These are phyloP conservation scores for Bufotes viridis DNA, from an alignment of 2,797 vertebrate species.

Conservation along the genomic window DNA sequence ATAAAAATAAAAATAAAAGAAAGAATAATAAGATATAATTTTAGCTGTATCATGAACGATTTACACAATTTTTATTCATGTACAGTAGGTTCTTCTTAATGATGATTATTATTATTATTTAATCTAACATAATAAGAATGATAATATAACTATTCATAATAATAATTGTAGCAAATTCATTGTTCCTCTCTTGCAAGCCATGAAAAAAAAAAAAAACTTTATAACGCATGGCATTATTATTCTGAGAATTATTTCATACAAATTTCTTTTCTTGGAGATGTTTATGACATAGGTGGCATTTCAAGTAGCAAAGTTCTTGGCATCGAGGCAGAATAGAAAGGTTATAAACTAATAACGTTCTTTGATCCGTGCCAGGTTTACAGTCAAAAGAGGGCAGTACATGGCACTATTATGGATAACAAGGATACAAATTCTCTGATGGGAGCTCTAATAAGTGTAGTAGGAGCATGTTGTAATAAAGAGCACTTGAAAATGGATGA, in stretches of 20 bases:
- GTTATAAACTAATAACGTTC: constrained; percentile 69
- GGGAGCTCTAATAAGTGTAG: constrained; percentile 77
- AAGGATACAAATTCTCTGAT: constrained; percentile 77
- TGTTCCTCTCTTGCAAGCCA: background rate
- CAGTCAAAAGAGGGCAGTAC: constrained; percentile 70
- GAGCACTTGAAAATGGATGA: constrained; percentile 79
- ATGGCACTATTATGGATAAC: constrained; percentile 73
- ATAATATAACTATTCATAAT: background rate
- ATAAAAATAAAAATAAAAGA: too few species aligned
- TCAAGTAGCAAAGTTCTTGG: constrained; percentile 67
- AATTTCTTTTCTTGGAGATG: constrained; percentile 52
- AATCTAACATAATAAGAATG: background rate
- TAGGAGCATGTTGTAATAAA: constrained; percentile 74
- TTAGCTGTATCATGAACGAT: too few species aligned
- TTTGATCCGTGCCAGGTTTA: constrained; percentile 70
- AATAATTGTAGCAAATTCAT: background rate
- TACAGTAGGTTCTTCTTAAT: too few species aligned
- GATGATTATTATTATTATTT: background rate
- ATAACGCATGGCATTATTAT: background rate
- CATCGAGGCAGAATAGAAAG: constrained; percentile 68
- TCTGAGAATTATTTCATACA: constrained; percentile 11
- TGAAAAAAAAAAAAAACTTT: background rate
- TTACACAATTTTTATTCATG: too few species aligned
- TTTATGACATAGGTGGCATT: constrained; percentile 67
- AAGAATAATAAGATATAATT: too few species aligned